Base-by-base conservation (phyloP, 2,113 vertebrate species). In the Litocranius walleri region DNA sequence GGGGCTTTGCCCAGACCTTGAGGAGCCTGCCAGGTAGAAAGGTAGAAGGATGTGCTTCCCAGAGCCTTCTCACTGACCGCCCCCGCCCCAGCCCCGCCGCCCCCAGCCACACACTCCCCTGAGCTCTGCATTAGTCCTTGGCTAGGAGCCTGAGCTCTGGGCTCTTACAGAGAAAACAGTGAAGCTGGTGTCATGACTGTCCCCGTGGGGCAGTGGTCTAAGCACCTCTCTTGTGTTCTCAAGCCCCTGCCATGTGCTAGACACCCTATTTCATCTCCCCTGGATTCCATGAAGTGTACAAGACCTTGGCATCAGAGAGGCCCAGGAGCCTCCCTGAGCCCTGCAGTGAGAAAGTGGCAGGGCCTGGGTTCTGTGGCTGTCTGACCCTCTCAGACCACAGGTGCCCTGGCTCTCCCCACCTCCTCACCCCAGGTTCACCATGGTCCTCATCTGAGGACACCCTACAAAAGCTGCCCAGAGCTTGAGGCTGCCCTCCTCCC, bases 1-100 rank as follows among this genome's bases (percentile, higher is more conserved):
- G 43, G 62, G 30, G 29, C 50, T 29, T 71, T 52, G 4, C 52
- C 19, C 6, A 61, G 48, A 29, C 59, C 59, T 43, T 9, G 16
- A 23, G 78, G 59, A 45, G 78, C 71, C 36, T 4, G 27, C 54
- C 11, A 13, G 77, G 33, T 30, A 21, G 87, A 84, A 54, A 27
- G 48, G 30, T 25, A 50, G 78, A 89, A 80, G 57, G 83, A 13
- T 7, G 33, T 57, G 17, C 74, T 48, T 36, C 14, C 57, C 15
- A 3, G 13, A 67, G n/a, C 40, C 52, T 52, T 71, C 54, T 89
- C 16, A 21, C 15, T 33, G n/a, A 33, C 50, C 19, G 7, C 30
- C 21, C 8, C 16, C 15, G 0, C 3, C 27, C 16, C 14, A 14
- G 30, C 61, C 36, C 4, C 0, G 0, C 45, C 7, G 1, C 16